Conservation (phyloP, 1,140 invertebrate species). For the Pogonomyrmex californicus region DNA sequence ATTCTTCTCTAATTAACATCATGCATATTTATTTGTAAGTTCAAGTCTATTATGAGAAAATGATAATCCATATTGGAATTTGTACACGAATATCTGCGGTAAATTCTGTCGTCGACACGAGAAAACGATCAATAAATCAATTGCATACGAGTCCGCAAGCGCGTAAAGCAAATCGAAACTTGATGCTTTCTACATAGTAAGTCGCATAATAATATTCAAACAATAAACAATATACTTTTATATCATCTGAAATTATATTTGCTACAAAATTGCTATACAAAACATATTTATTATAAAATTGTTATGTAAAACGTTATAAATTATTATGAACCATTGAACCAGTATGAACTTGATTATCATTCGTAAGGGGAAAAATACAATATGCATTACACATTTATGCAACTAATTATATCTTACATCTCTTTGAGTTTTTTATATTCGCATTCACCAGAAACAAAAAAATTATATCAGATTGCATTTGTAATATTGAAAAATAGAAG, state of each 20-base stretch:
- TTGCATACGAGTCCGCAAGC: slow-evolving; percentile 69
- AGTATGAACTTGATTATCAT: not conserved
- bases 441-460: not conserved
- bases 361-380: not conserved
- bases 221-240: slow-evolving; percentile 16
- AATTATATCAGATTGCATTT: not conserved
- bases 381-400: not conserved
- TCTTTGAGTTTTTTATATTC: not conserved
- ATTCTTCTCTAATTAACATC: slow-evolving; percentile 8
- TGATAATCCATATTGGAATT: slow-evolving; percentile 69
- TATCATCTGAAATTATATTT: not conserved
- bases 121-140: slow-evolving; percentile 77
- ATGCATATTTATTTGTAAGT: slow-evolving; percentile 5
- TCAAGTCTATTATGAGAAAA: slow-evolving; percentile 32
- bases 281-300: too few species aligned
- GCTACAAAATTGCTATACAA: too few species aligned
- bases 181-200: slow-evolving; percentile 30
- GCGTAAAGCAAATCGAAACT: slow-evolving; percentile 47
- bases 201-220: slow-evolving; percentile 41
- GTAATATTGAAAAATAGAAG: not conserved
- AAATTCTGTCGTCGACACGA: slow-evolving; percentile 60
- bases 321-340: not conserved
- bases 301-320: not conserved
- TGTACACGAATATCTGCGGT: slow-evolving; percentile 68
- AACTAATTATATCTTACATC: not conserved